phyloP scores from a whole-genome alignment of 1,140 invertebrate species.

The Danaus melanippus region DNA sequence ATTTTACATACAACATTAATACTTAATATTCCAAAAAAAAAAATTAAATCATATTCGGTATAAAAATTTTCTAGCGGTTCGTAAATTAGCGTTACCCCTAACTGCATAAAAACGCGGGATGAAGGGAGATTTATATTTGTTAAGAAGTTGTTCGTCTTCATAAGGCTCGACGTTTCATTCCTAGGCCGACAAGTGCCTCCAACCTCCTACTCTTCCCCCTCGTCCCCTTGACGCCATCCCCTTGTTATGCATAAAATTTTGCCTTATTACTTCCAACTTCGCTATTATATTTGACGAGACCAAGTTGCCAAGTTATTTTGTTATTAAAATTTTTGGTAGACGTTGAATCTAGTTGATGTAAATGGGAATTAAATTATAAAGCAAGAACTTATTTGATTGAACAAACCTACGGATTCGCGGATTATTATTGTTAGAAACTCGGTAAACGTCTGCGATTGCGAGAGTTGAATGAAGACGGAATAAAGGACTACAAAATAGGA shows the following conservation, averaged over 20 bases:
- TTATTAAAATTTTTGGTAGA: slow-evolving; percentile 68
- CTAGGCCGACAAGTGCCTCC: slow-evolving; percentile 58
- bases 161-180: slow-evolving; percentile 62
- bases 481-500: slow-evolving; percentile 37
- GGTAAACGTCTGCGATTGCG: slow-evolving; percentile 33
- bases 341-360: slow-evolving; percentile 57
- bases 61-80: slow-evolving; percentile 19
- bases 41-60: neutral
- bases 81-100: slow-evolving; percentile 55
- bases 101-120: slow-evolving; percentile 41
- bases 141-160: slow-evolving; percentile 67
- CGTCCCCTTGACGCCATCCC: slow-evolving; percentile 31
- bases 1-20: slow-evolving; percentile 2
- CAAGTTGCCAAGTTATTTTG: slow-evolving; percentile 68
- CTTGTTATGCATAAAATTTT: slow-evolving; percentile 70
- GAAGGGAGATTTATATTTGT: slow-evolving; percentile 66
- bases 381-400: slow-evolving; percentile 64
- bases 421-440: slow-evolving; percentile 53
- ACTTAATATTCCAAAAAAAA: slow-evolving; percentile 3
- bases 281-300: slow-evolving; percentile 66
- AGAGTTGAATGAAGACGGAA: slow-evolving; percentile 30
- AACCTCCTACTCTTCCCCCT: slow-evolving; percentile 4
- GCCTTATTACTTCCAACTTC: slow-evolving; percentile 69
- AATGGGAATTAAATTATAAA: slow-evolving; percentile 64
- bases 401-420: slow-evolving; percentile 54